Base-by-base conservation (phyloP, 2,888 invertebrate species). In the Yponomeuta cagnagella region DNA sequence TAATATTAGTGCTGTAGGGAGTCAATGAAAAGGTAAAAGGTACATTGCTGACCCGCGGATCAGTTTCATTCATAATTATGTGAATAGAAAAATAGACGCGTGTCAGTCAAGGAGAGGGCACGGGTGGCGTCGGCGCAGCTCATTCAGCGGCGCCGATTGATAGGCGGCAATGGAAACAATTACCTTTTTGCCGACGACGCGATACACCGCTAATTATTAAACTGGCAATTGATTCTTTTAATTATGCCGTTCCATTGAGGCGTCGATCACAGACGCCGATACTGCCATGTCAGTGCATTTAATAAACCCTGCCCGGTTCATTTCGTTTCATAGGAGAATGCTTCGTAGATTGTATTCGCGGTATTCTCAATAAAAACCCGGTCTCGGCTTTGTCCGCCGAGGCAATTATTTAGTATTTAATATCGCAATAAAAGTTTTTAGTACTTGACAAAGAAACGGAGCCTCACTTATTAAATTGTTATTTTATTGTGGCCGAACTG, bases 201-300 rank as follows among this genome's bases (percentile, higher is more conserved):
- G 84, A 85, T 87, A 87, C 84, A 85, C 82, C 84, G 85, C 90
- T 90, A 90, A 90, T 90, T 89, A 90, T 87, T 87, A 88, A 89
- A 89, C 87, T 89, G 88, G 88, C 89, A 88, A 88, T 90, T 88
- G 86, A 84, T 81, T 87, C 87, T 88, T 70, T 89, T 89, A 89
- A 90, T 90, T 89, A 88, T 82, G 82, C 80, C 87, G 81, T 84
- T 43, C 86, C 88, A 89, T 91, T 89, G 82, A 89, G 76, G 82
- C 85, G 89, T 90, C 90, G 75, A 86, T 88, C 89, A 88, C 78
- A 79, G 79, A 80, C 77, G 80, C 82, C 83, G 84, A 88, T 88
- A 91, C 85, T 90, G 89, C 90, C 90, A 85, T 89, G 92, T 90
- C 92, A 91, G 90, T 86, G 85, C 85, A 82, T 87, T 89, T 91